These are phyloP conservation scores for Drosophila ficusphila DNA, from an alignment of 1,140 invertebrate genomes.

Conservation along the genomic window DNA sequence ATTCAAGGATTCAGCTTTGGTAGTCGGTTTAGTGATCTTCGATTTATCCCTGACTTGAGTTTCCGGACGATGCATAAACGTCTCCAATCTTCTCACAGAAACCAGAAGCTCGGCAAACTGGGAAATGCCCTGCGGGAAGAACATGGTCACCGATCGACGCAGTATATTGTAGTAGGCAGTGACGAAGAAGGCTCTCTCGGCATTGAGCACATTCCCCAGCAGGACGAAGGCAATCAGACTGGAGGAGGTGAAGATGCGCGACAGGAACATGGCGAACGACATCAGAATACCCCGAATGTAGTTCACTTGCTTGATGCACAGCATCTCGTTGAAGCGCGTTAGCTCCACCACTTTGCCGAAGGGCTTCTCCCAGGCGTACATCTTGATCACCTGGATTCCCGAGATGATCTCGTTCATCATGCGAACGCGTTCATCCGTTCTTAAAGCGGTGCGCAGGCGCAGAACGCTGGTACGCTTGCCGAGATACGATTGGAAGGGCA, in stretches of 20 bases:
- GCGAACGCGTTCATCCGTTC: constrained; percentile 92
- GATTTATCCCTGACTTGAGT: constrained; percentile 75
- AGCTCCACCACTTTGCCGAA: constrained; percentile 88
- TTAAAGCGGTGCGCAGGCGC: constrained; percentile 87
- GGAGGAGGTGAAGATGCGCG: constrained; percentile 90
- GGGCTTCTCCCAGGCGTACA: constrained; percentile 94
- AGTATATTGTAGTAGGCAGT: constrained; percentile 90
- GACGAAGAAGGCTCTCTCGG: constrained; percentile 90
- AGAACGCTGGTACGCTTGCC: constrained; percentile 89
- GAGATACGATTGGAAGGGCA: constrained; percentile 93
- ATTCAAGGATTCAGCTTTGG: constrained; percentile 12
- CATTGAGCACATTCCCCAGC: constrained; percentile 85
- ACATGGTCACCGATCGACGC: constrained; percentile 89
- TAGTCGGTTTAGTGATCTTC: background rate
- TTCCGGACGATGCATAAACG: constrained; percentile 89
- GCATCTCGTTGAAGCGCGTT: constrained; percentile 85
- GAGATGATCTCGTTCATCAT: constrained; percentile 95
- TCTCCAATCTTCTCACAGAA: constrained; percentile 88
- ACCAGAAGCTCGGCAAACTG: constrained; percentile 88
- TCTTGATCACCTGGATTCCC: constrained; percentile 96
- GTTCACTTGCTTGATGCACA: constrained; percentile 87
- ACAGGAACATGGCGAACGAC: constrained; percentile 89
- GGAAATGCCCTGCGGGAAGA: constrained; percentile 87
- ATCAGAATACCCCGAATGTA: constrained; percentile 90
- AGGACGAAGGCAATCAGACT: constrained; percentile 91